Percentiles rank a stretch among this genome's conserved stretches.
phyloP scores from a whole-genome alignment of 2,113 vertebrate species.

The Pachycephala philippinensis region DNA sequence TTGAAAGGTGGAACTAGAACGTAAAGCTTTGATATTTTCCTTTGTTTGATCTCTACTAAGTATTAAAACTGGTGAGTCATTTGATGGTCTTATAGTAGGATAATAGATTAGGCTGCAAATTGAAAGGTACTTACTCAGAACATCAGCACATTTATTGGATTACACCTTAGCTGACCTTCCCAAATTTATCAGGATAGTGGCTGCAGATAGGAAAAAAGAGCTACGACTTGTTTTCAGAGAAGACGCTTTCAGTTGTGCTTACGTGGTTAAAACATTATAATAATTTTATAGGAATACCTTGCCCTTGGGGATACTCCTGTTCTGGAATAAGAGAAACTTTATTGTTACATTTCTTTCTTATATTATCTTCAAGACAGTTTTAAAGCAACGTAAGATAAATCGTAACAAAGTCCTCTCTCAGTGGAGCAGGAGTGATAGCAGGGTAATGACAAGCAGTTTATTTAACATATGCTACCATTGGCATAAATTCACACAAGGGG shows the following conservation, averaged over 20 bases:
- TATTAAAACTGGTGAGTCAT: constrained; percentile 59
- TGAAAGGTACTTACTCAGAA: constrained; percentile 40
- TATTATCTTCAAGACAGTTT: not conserved
- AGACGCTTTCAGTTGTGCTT: not conserved
- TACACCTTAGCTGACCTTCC: constrained; percentile 46
- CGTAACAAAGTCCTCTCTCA: not conserved
- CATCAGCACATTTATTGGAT: constrained; percentile 29
- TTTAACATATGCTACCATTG: not conserved
- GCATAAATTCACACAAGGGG: not conserved
- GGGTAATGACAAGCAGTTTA: not conserved
- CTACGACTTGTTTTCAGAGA: not conserved
- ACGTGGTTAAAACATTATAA: not conserved
- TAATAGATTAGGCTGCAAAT: constrained; percentile 52
- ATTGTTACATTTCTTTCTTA: not conserved
- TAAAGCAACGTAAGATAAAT: not conserved
- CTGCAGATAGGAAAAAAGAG: constrained; percentile 9
- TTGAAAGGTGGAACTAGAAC: constrained; percentile 55
- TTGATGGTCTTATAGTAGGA: constrained; percentile 38
- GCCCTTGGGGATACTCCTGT: not conserved
- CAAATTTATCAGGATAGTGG: constrained; percentile 53
- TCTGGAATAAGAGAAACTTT: not conserved
- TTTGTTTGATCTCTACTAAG: constrained; percentile 61
- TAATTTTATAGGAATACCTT: constrained; percentile 17
- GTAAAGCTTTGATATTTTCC: constrained; percentile 57
- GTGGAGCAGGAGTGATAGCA: not conserved